Base-by-base conservation (phyloP, 2,797 vertebrate genomes). In the Phalanger gymnotis region DNA sequence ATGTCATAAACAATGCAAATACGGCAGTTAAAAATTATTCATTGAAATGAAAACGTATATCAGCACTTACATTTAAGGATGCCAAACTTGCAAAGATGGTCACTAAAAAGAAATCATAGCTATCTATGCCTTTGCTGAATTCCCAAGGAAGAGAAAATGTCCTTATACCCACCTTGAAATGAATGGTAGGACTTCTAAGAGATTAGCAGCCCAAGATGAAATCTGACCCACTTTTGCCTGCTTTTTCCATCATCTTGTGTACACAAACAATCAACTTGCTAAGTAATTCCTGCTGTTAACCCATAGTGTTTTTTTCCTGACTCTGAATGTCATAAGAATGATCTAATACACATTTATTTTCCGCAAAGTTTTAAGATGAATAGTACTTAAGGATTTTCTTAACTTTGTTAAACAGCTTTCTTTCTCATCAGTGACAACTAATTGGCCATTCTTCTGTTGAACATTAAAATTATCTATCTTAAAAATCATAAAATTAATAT, bases 141-240 rank as follows among this genome's bases (percentile, higher is more conserved):
- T 90, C 92, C 93, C 47, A 90, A 91, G 92, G 53, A 53, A 95
- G 93, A 96, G 93, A 93, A 94, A 95, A 30, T 94, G n/a, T 57
- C 93, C 95, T 94, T 96, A 54, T 93, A 61, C 94, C 96, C 95
- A 1, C 95, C 96, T 96, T 61, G 97, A 94, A 92, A 97, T 89
- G 73, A 95, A 93, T 47, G 89, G 30, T 0, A 93, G 97, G 90
- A 96, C 94, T 98, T 96, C 95, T 96, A 81, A 61, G 91, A 94
- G 95, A 96, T 52, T 96, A 98, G 95, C 51, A 96, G 93, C 31
- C 93, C 94, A 96, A 98, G 96, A 98, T 96, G 98, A 98, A 98
- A 98, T 93, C 95, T 97, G 97, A 98, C 97, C 97, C 97, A 98
- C 57, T 98, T 98, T 97, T 96, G 90, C 93, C 93, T 97, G 51